Evolutionary conservation across 2,797 vertebrate species (phyloP).

Genomic region (Onychomys arenicola): DNA sequence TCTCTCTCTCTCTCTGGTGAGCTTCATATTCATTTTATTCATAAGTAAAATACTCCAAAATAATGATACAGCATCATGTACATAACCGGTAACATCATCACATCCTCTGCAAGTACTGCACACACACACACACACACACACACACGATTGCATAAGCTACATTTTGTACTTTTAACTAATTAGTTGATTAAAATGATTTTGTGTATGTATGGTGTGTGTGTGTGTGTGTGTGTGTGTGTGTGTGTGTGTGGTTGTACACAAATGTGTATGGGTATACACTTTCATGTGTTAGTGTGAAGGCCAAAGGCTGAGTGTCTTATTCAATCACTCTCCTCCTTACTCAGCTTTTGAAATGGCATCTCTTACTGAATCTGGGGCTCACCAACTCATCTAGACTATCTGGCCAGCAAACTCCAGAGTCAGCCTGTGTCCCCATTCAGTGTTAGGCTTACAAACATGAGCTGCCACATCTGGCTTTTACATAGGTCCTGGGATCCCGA

Average conservation of each 20-base stretch:
- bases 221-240: background rate
- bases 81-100: background rate
- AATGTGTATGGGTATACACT: background rate
- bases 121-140: no score
- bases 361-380: background rate
- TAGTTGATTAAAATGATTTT: background rate
- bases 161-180: background rate
- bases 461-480: background rate
- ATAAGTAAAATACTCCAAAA: background rate
- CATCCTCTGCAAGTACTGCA: background rate
- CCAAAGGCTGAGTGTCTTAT: no score
- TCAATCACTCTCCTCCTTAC: no score
- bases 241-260: background rate
- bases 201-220: background rate
- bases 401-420: background rate
- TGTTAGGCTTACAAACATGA: background rate
- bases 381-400: background rate
- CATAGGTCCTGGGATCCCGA: background rate
- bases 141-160: background rate
- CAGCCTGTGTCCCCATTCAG: background rate
- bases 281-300: background rate
- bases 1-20: no score
- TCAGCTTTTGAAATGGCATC: background rate
- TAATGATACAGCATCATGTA: no score
- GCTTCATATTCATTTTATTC: background rate